Evolutionary conservation across 2,797 vertebrate species (phyloP).

Genomic region (Gephyroberyx darwinii): DNA sequence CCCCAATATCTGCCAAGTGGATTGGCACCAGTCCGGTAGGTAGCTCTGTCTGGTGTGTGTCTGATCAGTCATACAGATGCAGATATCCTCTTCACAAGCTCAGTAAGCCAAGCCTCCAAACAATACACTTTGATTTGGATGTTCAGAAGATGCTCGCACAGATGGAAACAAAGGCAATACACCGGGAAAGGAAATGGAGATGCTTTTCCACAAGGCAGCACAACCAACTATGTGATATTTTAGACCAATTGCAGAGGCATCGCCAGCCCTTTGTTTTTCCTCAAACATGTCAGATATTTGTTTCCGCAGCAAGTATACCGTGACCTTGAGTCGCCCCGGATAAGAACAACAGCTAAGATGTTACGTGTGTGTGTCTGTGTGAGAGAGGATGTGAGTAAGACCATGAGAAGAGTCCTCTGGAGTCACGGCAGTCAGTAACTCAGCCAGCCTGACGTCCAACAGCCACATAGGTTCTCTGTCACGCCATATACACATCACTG

Average conservation of each 20-base stretch:
- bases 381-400: slow-evolving; percentile 18
- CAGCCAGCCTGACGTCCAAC: slow-evolving; percentile 12
- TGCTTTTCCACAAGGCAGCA: no score
- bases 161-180: neutral
- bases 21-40: no score
- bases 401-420: slow-evolving; percentile 39
- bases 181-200: no score
- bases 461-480: slow-evolving; percentile 42
- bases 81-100: slow-evolving; percentile 20
- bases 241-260: no score
- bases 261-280: no score
- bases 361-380: slow-evolving; percentile 28
- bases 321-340: slow-evolving; percentile 39
- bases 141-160: slow-evolving; percentile 6
- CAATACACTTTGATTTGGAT: no score
- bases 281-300: slow-evolving; percentile 16
- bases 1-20: no score
- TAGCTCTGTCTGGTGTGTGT: neutral
- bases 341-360: slow-evolving; percentile 28
- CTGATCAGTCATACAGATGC: neutral
- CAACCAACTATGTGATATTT: no score
- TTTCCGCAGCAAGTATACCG: slow-evolving; percentile 45
- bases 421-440: slow-evolving; percentile 51
- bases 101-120: neutral
- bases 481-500: slow-evolving; percentile 23